A percentile compares a stretch with the other conserved stretches of the same genome.
phyloP scores from a whole-genome alignment of 2,888 invertebrate genomes.

The Ichneumoninae sp. region DNA sequence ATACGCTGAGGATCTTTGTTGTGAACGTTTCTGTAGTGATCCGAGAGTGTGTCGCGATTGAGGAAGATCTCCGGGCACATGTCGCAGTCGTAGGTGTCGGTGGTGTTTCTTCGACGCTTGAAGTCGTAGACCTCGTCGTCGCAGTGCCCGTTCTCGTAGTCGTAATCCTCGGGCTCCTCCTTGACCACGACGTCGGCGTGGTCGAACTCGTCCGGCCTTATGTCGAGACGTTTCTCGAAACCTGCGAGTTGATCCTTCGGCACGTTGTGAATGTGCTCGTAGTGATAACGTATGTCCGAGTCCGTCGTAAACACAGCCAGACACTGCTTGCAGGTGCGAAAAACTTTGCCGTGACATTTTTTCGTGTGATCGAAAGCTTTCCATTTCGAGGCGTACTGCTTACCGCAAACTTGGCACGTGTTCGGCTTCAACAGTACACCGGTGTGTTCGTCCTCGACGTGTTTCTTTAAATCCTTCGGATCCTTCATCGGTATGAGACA shows the following conservation, averaged over 20 bases:
- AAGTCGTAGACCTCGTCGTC: slow-evolving; percentile 74
- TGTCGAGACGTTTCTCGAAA: slow-evolving; percentile 79
- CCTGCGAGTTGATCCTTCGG: slow-evolving; percentile 81
- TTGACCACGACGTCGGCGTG: slow-evolving; percentile 77
- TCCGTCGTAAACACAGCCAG: slow-evolving; percentile 86
- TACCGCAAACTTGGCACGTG: slow-evolving; percentile 87
- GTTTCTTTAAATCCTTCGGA: slow-evolving; percentile 86
- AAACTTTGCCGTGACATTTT: slow-evolving; percentile 87
- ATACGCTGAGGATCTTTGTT: slow-evolving; percentile 79
- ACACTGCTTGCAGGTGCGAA: slow-evolving; percentile 87
- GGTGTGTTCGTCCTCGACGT: slow-evolving; percentile 86
- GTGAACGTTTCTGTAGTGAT: slow-evolving; percentile 81
- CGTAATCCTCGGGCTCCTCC: slow-evolving; percentile 81
- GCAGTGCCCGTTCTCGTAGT: slow-evolving; percentile 76
- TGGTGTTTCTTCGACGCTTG: slow-evolving; percentile 75
- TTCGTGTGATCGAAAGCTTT: slow-evolving; percentile 87
- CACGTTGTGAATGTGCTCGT: slow-evolving; percentile 83
- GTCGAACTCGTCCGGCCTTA: slow-evolving; percentile 74
- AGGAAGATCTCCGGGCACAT: slow-evolving; percentile 82
- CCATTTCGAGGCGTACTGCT: slow-evolving; percentile 87
- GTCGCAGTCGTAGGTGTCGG: slow-evolving; percentile 81
- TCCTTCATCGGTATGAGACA: slow-evolving; percentile 86
- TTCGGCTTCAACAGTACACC: slow-evolving; percentile 85
- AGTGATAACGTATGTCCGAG: slow-evolving; percentile 85
- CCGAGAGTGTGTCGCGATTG: slow-evolving; percentile 77